phyloP scores from a whole-genome alignment of 53 echinoderm and acorn worm species.

The Antedon mediterranea region DNA sequence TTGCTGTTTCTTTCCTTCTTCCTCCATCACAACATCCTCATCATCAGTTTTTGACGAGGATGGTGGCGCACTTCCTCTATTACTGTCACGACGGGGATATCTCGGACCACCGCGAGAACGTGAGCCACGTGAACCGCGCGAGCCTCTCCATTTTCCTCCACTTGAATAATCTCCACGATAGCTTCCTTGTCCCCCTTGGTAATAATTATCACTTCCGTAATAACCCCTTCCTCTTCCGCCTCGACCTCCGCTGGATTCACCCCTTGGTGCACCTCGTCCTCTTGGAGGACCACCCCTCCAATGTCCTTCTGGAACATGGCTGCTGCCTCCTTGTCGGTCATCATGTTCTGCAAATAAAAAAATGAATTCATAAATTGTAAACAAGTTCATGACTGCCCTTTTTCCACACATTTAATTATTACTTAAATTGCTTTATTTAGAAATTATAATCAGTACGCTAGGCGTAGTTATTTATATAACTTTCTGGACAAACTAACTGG shows the following conservation, averaged over 20 bases:
- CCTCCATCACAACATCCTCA: slow-evolving; percentile 64
- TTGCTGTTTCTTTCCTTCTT: background rate
- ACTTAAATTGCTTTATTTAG: too few species aligned
- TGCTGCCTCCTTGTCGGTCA: background rate
- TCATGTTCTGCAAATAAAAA: background rate
- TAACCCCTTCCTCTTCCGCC: background rate
- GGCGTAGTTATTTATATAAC: too few species aligned
- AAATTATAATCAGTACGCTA: too few species aligned
- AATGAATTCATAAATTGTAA: too few species aligned
- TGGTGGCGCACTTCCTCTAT: slow-evolving; percentile 7
- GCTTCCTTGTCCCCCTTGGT: background rate
- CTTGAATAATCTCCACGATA: background rate
- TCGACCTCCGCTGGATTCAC: background rate
- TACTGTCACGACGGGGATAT: background rate
- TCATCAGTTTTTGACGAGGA: slow-evolving; percentile 48
- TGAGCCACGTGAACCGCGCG: background rate
- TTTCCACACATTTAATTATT: too few species aligned
- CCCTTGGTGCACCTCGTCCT: background rate
- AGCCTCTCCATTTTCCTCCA: background rate
- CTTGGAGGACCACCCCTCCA: background rate
- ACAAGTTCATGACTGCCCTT: too few species aligned
- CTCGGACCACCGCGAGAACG: background rate
- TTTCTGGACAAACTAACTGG: too few species aligned
- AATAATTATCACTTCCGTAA: background rate
- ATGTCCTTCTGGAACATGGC: background rate